Evolutionary conservation across 2,888 invertebrate genomes (phyloP).

Genomic region (Nephrotoma flavescens): DNA sequence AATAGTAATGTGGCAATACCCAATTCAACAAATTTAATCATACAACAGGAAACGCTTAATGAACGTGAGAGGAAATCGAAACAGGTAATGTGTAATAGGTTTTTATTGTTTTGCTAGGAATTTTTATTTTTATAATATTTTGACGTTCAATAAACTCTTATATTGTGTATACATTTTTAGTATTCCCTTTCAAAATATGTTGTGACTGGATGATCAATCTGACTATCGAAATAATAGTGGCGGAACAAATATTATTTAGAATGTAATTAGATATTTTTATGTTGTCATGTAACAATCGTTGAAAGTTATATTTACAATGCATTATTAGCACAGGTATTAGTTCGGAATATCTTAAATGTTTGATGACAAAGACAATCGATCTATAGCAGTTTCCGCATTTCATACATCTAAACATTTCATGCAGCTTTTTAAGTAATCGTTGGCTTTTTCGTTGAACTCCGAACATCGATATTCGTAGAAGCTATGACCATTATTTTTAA

Average conservation of each 20-base stretch:
- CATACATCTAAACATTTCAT: too few species aligned
- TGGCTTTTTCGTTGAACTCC: too few species aligned
- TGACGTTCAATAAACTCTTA: background rate
- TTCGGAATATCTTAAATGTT: too few species aligned
- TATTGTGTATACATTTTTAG: background rate
- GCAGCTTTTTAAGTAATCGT: too few species aligned
- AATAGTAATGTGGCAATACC: background rate
- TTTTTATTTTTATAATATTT: background rate
- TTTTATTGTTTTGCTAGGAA: background rate
- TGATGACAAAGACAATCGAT: too few species aligned
- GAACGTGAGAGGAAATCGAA: slow-evolving; percentile 13
- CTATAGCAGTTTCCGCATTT: too few species aligned
- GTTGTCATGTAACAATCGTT: too few species aligned
- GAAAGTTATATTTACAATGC: too few species aligned
- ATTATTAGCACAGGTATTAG: too few species aligned
- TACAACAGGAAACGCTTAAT: slow-evolving; percentile 5
- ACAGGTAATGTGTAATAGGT: slow-evolving; percentile 9
- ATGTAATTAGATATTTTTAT: too few species aligned
- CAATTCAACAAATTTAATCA: background rate
- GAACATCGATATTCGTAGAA: too few species aligned
- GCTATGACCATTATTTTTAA: too few species aligned
- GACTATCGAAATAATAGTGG: background rate
- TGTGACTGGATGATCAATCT: background rate
- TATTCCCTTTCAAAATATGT: background rate
- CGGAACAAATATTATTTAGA: background rate